Conservation (phyloP, 2,113 vertebrate genomes). For the Corynorhinus townsendii region DNA sequence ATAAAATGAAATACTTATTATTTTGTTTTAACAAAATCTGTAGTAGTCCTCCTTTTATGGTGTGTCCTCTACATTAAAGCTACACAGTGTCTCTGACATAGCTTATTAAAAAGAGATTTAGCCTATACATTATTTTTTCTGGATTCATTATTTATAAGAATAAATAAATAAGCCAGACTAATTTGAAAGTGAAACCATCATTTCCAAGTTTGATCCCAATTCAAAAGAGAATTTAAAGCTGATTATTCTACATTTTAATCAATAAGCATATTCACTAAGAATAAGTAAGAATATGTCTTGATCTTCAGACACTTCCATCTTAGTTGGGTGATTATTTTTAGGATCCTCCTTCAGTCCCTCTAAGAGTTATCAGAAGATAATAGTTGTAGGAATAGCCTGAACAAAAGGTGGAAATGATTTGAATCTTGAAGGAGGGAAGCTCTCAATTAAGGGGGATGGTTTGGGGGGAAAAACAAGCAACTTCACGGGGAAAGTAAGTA, state of each 20-base stretch:
- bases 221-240: neutral
- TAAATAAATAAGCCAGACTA: neutral
- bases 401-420: neutral
- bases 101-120: neutral
- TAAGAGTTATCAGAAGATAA: neutral
- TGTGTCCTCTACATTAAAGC: neutral
- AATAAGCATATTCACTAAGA: neutral
- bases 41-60: neutral
- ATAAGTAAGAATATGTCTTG: neutral
- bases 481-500: neutral
- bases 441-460: neutral
- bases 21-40: neutral
- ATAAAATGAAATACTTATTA: neutral
- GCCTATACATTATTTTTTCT: neutral
- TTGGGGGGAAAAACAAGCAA: neutral
- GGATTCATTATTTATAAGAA: neutral
- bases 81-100: neutral
- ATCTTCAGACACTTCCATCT: neutral
- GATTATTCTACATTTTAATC: neutral
- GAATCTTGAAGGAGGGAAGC: neutral
- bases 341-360: neutral
- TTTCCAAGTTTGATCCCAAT: neutral
- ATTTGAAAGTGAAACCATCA: neutral
- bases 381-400: neutral
- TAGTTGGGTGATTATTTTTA: neutral